phyloP scores from a whole-genome alignment of 2,113 vertebrate species.

The Condylura cristata region DNA sequence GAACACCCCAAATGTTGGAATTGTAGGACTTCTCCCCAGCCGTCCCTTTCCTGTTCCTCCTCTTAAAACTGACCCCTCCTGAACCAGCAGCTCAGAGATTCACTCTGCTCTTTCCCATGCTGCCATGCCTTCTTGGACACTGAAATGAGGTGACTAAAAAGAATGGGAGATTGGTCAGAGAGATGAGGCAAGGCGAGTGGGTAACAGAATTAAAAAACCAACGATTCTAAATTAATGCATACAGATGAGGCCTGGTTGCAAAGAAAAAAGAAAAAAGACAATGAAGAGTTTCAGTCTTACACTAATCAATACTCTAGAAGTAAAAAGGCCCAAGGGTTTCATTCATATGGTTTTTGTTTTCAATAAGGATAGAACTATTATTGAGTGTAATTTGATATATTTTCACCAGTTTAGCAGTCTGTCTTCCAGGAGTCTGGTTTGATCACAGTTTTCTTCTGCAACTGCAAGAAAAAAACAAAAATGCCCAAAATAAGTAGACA shows the following conservation, averaged over 20 bases:
- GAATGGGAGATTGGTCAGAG: not conserved
- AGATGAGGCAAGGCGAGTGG: not conserved
- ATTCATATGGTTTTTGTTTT: not conserved
- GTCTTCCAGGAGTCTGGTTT: conserved; percentile 75
- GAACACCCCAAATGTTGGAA: not conserved
- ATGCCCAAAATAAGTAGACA: not conserved
- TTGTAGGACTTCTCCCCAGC: not conserved
- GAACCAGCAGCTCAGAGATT: not conserved
- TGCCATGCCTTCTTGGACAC: not conserved
- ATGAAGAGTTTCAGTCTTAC: not conserved
- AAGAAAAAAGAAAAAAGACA: not conserved
- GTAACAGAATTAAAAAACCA: not conserved
- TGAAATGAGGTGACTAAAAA: not conserved
- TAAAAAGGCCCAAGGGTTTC: not conserved
- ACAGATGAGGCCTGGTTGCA: not conserved
- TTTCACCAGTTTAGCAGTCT: conserved; percentile 81
- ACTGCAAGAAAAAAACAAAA: conserved; percentile 76
- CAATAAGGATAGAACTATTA: not conserved
- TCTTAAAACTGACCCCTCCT: not conserved
- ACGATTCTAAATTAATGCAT: not conserved
- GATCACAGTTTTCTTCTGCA: conserved; percentile 77
- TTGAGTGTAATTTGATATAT: not conserved
- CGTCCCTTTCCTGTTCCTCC: not conserved
- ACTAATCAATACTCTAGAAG: not conserved
- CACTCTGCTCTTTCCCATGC: not conserved